phyloP scores from a whole-genome alignment of 1,140 invertebrate species.

The Caerostris extrusa region DNA sequence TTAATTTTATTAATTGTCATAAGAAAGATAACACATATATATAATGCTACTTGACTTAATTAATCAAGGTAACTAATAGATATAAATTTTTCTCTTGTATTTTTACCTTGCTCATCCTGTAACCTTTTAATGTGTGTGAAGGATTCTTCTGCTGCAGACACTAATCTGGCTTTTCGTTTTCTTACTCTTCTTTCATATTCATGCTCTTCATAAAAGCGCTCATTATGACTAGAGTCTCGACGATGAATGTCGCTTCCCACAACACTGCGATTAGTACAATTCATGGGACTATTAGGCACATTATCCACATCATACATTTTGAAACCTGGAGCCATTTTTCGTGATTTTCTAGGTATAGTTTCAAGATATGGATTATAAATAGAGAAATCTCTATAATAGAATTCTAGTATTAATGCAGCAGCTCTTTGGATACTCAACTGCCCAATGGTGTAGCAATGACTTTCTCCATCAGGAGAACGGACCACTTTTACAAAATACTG shows the following conservation, averaged over 20 bases:
- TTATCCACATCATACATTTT: slow-evolving; percentile 93
- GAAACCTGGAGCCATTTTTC: slow-evolving; percentile 64
- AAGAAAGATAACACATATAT: no score
- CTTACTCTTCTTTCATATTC: slow-evolving; percentile 96
- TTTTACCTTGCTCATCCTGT: slow-evolving; percentile 83
- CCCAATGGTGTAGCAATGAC: slow-evolving; percentile 89
- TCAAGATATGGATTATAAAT: slow-evolving; percentile 98
- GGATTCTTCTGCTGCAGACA: slow-evolving; percentile 97
- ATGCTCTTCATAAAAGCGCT: slow-evolving; percentile 98
- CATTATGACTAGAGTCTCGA: slow-evolving; percentile 88
- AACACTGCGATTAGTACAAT: slow-evolving; percentile 85
- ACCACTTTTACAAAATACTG: slow-evolving; percentile 94
- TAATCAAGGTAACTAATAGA: no score
- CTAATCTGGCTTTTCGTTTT: slow-evolving; percentile 92
- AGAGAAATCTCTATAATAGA: slow-evolving; percentile 97
- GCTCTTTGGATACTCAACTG: slow-evolving; percentile 96
- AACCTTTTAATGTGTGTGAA: slow-evolving; percentile 94
- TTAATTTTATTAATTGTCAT: no score
- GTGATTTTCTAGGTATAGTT: slow-evolving; percentile 88
- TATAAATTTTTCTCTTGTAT: no score
- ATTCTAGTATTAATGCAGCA: slow-evolving; percentile 95
- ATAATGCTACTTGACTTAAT: no score
- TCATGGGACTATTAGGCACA: slow-evolving; percentile 80
- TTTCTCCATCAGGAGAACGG: slow-evolving; percentile 94
- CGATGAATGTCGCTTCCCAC: slow-evolving; percentile 81